These are phyloP conservation scores for Acromyrmex charruanus DNA, from an alignment of 1,140 invertebrate genomes.

Conservation along the genomic window DNA sequence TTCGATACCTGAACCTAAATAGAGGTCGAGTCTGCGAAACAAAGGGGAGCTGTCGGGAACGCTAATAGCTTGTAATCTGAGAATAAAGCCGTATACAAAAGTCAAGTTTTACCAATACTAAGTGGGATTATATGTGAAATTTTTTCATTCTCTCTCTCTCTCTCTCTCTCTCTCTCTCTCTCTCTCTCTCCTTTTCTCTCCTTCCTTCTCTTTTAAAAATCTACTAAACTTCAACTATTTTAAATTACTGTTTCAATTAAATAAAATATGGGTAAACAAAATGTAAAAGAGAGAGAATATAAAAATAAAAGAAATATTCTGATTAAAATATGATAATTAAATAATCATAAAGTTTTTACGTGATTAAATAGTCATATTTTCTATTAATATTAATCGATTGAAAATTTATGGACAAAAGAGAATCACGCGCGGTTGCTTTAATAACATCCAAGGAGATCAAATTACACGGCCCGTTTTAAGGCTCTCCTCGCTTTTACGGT, in stretches of 20 bases:
- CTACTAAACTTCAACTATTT: background rate
- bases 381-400: slow-evolving; percentile 19
- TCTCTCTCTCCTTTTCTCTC: no score
- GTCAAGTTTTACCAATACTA: slow-evolving; percentile 10
- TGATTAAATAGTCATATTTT: background rate
- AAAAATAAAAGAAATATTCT: background rate
- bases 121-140: background rate
- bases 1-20: slow-evolving; percentile 27
- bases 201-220: background rate
- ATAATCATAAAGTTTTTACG: slow-evolving; percentile 8
- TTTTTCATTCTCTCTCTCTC: background rate
- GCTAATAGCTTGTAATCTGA: slow-evolving; percentile 39
- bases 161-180: background rate
- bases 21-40: slow-evolving; percentile 24
- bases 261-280: no score
- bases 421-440: slow-evolving; percentile 2
- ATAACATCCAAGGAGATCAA: slow-evolving; percentile 42
- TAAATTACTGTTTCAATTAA: background rate
- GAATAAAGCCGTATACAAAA: slow-evolving; percentile 27
- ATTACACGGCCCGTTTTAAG: slow-evolving; percentile 43
- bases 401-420: background rate
- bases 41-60: slow-evolving; percentile 30
- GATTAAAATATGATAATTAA: background rate
- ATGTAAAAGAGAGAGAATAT: background rate
- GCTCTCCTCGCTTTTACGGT: slow-evolving; percentile 36